Conservation (phyloP, 2,113 vertebrate genomes). For the Epinephelus cyanopodus region DNA sequence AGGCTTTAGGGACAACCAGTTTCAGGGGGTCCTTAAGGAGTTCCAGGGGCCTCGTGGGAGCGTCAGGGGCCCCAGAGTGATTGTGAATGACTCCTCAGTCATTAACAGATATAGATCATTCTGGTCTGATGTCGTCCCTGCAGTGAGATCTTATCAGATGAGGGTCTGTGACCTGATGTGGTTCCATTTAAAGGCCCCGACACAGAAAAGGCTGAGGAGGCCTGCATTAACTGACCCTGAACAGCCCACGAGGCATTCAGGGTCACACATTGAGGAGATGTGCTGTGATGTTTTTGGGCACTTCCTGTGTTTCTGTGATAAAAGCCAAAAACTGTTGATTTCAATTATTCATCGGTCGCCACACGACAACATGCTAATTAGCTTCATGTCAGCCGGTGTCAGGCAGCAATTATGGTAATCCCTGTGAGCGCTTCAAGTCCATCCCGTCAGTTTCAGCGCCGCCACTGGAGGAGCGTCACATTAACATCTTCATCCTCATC, state of each 20-base stretch:
- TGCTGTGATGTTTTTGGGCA: conserved; percentile 41
- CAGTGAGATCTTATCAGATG: no score
- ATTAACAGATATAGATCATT: no score
- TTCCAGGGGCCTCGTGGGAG: no score
- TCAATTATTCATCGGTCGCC: conserved; percentile 37
- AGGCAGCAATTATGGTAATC: conserved; percentile 76
- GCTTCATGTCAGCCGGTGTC: conserved; percentile 62
- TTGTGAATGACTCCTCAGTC: no score
- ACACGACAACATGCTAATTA: conserved; percentile 69
- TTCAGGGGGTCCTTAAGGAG: no score
- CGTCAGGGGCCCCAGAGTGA: no score
- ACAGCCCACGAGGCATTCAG: background rate
- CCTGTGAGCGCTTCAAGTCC: conserved; percentile 60
- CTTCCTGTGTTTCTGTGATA: conserved; percentile 22
- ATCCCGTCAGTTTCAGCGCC: conserved; percentile 17
- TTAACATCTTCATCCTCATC: conserved; percentile 13
- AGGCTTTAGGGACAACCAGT: no score
- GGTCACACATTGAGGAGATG: conserved; percentile 25
- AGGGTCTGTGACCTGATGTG: no score
- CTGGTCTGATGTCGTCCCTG: no score
- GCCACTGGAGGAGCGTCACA: conserved; percentile 31
- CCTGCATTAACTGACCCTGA: no score
- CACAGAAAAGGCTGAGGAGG: no score
- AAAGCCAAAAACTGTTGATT: conserved; percentile 55
- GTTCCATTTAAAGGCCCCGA: no score